Evolutionary conservation across 2,797 vertebrate genomes (phyloP), one percentile per base, ranked within the genome.

Genomic region (Esox masquinongy): DNA sequence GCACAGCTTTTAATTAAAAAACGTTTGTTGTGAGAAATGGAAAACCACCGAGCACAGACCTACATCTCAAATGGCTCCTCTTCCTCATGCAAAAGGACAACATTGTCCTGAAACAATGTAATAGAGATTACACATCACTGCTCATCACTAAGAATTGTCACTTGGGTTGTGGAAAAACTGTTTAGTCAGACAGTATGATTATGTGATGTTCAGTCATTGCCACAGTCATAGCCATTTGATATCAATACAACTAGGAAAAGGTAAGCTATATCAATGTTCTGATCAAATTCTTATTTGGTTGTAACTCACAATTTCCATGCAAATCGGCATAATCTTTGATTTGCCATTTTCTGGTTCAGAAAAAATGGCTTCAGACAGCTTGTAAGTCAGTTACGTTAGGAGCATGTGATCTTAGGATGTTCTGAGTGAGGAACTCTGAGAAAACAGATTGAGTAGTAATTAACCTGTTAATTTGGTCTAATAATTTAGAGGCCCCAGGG

Each of bases 391-490:
- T 31, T 31, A 31, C 29, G 3, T 31, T 31, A 3, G 17, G 50
- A 53, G 50, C 17, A 31, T 36, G 29, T 68, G 66, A 19, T 31
- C 16, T 67, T 36, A 31, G 29, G 5, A 67, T 36, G 19, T 19
- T 34, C 26, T 34, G 19, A 68, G 16, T 12, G 19, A 68, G 31
- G 31, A 68, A 36, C 66, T 8, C 36, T 15, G 22, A 53, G 34
- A 5, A 34, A 63, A 16, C 34, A 39, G n/a, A 24, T 19, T 8
- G 17, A 9, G 15, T 68, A 67, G 36, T 72, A 39, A 66, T 49
- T 43, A 34, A 53, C 34, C 7, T n/a, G 31, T 31, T 72, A 51
- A 56, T 79, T 26, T 56, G 68, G 47, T 16, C 49, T 49, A 47
- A 72, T 75, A 11, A 72, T 68, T 39, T 24, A 26, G 63, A 66